Conservation (phyloP, 1,140 invertebrate genomes). For the Eumeta japonica region DNA sequence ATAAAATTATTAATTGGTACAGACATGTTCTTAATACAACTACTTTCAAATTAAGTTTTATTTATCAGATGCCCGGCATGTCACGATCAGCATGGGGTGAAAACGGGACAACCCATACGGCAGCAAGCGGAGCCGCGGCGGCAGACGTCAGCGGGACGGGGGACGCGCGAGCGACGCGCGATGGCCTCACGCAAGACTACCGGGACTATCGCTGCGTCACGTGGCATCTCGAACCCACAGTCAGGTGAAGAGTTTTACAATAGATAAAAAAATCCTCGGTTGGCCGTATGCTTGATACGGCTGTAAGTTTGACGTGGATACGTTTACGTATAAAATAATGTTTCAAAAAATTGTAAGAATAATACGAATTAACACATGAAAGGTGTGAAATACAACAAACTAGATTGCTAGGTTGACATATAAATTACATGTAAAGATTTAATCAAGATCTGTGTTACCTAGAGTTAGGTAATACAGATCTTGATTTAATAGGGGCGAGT, state of each 20-base stretch:
- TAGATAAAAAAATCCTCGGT: not conserved
- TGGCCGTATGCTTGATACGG: no score
- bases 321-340: not conserved
- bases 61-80: conserved; percentile 26
- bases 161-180: conserved; percentile 52
- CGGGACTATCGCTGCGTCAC: conserved; percentile 91
- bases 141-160: conserved; percentile 3
- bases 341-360: not conserved
- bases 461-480: no score
- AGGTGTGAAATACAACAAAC: no score
- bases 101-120: not conserved
- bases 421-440: no score
- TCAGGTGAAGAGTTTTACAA: conserved; percentile 74
- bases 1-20: conserved; percentile 1
- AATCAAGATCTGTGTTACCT: no score
- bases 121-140: not conserved
- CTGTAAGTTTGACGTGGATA: no score
- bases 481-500: no score
- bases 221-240: conserved; percentile 97
- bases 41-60: not conserved
- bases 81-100: conserved; percentile 10
- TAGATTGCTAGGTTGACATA: no score
- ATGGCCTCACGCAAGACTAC: conserved; percentile 70
- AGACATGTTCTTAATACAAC: not conserved
- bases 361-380: no score